Conservation (phyloP, 2,888 invertebrate genomes). For the Agapostemon virescens region DNA sequence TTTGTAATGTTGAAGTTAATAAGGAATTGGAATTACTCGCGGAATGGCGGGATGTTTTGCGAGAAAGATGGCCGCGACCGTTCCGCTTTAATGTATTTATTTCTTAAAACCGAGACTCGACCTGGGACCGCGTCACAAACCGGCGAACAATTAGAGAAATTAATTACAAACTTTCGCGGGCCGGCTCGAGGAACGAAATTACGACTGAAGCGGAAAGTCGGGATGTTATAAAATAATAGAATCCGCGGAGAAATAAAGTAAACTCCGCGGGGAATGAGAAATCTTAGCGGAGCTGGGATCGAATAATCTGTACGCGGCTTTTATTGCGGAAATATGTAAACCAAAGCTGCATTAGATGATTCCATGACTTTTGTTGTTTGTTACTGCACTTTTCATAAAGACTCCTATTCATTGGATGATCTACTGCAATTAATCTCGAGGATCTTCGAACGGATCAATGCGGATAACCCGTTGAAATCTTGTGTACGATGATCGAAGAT, state of each 20-base stretch:
- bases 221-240: conserved; percentile 9
- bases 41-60: neutral
- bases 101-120: neutral
- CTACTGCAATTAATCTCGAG: neutral
- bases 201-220: neutral
- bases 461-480: neutral
- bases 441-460: neutral
- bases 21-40: neutral
- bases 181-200: neutral
- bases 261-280: neutral
- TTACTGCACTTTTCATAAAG: neutral
- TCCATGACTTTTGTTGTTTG: neutral
- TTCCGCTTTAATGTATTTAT: conserved; percentile 8
- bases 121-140: neutral
- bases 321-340: neutral
- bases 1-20: neutral
- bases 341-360: neutral
- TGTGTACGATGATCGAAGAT: neutral
- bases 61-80: neutral
- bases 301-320: neutral
- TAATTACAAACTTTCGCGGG: conserved; percentile 17
- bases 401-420: neutral
- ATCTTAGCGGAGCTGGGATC: neutral
- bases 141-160: conserved; percentile 13
- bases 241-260: conserved; percentile 4